Percentiles rank a stretch among this genome's conserved stretches.
These are phyloP conservation scores for Piezodorus guildinii DNA, from an alignment of 1,140 invertebrate genomes.

Conservation along the genomic window DNA sequence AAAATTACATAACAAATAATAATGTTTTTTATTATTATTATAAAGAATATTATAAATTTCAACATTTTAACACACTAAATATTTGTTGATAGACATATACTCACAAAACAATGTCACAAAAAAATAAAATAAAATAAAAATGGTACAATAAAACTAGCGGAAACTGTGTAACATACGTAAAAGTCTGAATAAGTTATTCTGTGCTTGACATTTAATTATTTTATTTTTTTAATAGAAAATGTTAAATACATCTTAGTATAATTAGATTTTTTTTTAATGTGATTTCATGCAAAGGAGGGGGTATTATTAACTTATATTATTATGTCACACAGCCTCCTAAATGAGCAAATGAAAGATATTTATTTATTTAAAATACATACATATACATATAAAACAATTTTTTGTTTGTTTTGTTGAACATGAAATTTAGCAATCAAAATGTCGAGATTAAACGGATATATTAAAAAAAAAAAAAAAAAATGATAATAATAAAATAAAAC, in stretches of 20 bases:
- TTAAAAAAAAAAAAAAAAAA: background rate
- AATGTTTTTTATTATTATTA: slow-evolving; percentile 18
- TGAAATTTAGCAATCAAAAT: no score
- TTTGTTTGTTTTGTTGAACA: background rate
- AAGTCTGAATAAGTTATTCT: no score
- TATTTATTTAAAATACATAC: background rate
- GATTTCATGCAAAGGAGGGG: no score
- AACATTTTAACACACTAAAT: slow-evolving; percentile 19
- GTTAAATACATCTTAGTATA: no score
- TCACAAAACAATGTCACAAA: slow-evolving; percentile 2
- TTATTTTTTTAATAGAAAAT: no score
- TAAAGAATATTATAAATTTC: slow-evolving; percentile 18
- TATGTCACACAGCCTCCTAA: slow-evolving; percentile 16
- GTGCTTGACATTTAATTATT: no score
- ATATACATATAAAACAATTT: slow-evolving; percentile 7
- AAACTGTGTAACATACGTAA: background rate
- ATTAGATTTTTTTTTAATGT: no score
- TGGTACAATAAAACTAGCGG: slow-evolving; percentile 7
- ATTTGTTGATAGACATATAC: background rate
- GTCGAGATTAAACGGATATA: no score
- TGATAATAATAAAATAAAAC: background rate
- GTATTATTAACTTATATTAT: no score
- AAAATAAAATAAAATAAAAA: slow-evolving; percentile 3
- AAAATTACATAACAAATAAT: slow-evolving; percentile 15
- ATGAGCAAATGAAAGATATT: slow-evolving; percentile 11